Percentiles rank a stretch among this genome's conserved stretches.
These are phyloP conservation scores for Champsocephalus esox DNA, from an alignment of 2,797 vertebrate species.

Conservation along the genomic window DNA sequence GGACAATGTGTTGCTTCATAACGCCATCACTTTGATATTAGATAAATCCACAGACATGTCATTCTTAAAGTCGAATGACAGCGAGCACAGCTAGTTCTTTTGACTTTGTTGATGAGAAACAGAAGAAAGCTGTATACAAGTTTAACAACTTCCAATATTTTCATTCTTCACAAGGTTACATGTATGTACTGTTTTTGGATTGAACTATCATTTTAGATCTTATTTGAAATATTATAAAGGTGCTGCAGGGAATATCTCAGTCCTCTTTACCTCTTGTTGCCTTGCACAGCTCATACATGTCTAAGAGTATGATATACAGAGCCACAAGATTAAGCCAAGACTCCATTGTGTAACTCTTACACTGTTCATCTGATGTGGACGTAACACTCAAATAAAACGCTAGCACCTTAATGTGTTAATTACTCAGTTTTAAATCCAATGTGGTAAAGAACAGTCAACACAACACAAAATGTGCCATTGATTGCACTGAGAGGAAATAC, in stretches of 20 bases:
- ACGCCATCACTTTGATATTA: not conserved
- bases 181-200: not conserved
- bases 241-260: not conserved
- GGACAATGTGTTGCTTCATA: constrained; percentile 7
- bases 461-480: not conserved
- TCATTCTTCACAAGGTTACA: not conserved
- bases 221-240: not conserved
- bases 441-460: not conserved
- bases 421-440: not conserved
- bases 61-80: not conserved
- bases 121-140: not conserved
- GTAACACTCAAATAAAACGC: not conserved
- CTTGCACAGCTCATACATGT: not conserved
- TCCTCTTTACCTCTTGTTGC: not conserved
- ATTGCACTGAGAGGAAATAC: not conserved
- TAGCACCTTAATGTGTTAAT: not conserved
- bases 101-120: not conserved
- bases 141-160: not conserved
- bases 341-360: not conserved
- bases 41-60: not conserved
- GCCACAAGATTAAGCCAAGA: not conserved
- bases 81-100: not conserved
- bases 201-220: not conserved
- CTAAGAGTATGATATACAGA: not conserved
- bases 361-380: not conserved